These are phyloP conservation scores for Mugil cephalus DNA, from an alignment of 2,113 vertebrate species.

Conservation along the genomic window DNA sequence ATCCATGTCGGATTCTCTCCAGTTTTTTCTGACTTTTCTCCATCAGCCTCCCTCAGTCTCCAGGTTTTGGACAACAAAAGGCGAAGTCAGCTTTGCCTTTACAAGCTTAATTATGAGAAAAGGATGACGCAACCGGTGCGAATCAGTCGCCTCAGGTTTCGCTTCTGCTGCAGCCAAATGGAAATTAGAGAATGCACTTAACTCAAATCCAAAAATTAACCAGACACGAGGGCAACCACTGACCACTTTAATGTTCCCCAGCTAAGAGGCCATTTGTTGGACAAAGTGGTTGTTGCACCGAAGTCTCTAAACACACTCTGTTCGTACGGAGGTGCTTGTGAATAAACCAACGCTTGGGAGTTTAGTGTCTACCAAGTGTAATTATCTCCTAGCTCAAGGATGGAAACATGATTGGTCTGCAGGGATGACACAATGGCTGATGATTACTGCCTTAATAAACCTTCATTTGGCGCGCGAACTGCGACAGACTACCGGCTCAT, in stretches of 20 bases:
- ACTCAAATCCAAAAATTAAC: slow-evolving; percentile 27
- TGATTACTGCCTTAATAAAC: slow-evolving; percentile 45
- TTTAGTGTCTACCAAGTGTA: slow-evolving; percentile 27
- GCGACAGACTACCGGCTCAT: not conserved
- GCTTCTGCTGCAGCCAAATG: slow-evolving; percentile 8
- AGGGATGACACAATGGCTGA: slow-evolving; percentile 31
- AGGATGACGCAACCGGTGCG: not conserved
- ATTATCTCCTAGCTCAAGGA: slow-evolving; percentile 54
- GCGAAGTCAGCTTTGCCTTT: not conserved
- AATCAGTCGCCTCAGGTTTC: slow-evolving; percentile 1
- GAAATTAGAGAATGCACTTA: slow-evolving; percentile 43
- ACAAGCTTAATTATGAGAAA: not conserved
- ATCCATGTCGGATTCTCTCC: slow-evolving; percentile 21
- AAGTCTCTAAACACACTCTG: slow-evolving; percentile 9
- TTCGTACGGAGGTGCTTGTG: slow-evolving; percentile 5
- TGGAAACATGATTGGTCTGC: slow-evolving; percentile 32
- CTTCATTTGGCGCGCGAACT: slow-evolving; percentile 14
- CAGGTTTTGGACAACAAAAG: not conserved
- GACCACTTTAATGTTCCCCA: slow-evolving; percentile 22
- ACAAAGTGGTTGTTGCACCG: slow-evolving; percentile 29
- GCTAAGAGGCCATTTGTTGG: slow-evolving; percentile 19
- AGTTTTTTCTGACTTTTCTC: slow-evolving; percentile 9
- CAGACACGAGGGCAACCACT: slow-evolving; percentile 10
- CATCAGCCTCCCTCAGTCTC: not conserved
- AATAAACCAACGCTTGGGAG: slow-evolving; percentile 17